Evolutionary conservation across 2,888 invertebrate species (phyloP).

Genomic region (Pteria penguin): DNA sequence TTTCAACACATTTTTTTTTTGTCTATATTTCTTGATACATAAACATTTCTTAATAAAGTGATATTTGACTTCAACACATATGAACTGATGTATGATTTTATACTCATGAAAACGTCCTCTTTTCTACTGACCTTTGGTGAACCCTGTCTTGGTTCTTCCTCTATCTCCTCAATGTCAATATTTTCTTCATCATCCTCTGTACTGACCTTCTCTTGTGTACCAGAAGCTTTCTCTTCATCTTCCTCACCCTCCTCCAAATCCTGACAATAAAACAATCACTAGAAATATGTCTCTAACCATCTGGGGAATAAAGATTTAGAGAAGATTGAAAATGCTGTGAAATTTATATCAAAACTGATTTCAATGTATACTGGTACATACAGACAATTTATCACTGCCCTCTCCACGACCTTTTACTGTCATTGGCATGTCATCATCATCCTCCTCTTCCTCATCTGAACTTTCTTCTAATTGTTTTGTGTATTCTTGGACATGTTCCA

Average conservation of each 20-base stretch:
- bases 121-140: constrained; percentile 43
- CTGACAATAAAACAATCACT: too few species aligned
- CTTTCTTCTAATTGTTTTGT: constrained; percentile 67
- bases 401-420: constrained; percentile 44
- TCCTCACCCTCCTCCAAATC: constrained; percentile 49
- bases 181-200: constrained; percentile 44
- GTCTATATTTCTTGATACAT: too few species aligned
- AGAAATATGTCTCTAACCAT: too few species aligned
- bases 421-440: constrained; percentile 64
- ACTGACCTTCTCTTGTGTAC: constrained; percentile 47
- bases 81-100: too few species aligned
- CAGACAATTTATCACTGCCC: constrained; percentile 48
- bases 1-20: too few species aligned
- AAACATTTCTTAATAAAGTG: too few species aligned
- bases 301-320: too few species aligned
- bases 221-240: constrained; percentile 44
- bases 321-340: too few species aligned
- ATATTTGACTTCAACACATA: too few species aligned
- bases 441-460: constrained; percentile 67
- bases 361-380: not conserved
- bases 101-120: too few species aligned
- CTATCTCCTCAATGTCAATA: constrained; percentile 38
- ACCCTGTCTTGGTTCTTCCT: constrained; percentile 45
- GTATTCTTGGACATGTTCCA: constrained; percentile 76
- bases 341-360: too few species aligned